Percentiles rank a stretch among this genome's conserved stretches.
phyloP scores from a whole-genome alignment of 2,888 invertebrate species.

The Morpho deidamia region DNA sequence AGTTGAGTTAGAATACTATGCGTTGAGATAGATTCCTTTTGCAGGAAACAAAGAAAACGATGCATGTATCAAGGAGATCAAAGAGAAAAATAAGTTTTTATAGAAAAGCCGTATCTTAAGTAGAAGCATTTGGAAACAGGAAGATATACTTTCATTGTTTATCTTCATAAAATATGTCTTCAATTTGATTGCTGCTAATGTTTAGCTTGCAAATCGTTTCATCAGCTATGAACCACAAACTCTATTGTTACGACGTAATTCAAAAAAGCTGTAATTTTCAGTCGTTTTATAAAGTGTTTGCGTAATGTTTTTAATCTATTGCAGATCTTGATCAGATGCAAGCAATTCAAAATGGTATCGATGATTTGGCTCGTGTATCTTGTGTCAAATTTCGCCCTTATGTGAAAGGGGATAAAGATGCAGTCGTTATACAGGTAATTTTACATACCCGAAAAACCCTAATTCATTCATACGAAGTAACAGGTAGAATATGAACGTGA shows the following conservation, averaged over 20 bases:
- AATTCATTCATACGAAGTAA: too few relatives aligned
- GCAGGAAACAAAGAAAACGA: too few relatives aligned
- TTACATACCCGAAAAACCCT: neutral
- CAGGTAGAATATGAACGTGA: too few relatives aligned
- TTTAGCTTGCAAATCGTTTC: slow-evolving; percentile 10
- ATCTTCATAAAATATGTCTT: neutral
- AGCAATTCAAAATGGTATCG: slow-evolving; percentile 66
- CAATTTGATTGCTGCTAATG: neutral
- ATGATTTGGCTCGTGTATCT: slow-evolving; percentile 64
- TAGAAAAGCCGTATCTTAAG: too few relatives aligned
- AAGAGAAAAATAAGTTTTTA: too few relatives aligned
- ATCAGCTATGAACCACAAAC: slow-evolving; percentile 4
- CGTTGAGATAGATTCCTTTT: too few relatives aligned
- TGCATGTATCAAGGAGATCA: too few relatives aligned
- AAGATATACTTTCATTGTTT: too few relatives aligned
- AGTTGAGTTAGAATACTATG: too few relatives aligned
- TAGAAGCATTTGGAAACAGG: too few relatives aligned
- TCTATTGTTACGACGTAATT: slow-evolving; percentile 9
- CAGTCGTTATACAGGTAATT: slow-evolving; percentile 67
- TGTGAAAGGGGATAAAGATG: slow-evolving; percentile 61
- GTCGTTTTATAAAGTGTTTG: neutral
- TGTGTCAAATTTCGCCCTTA: slow-evolving; percentile 71
- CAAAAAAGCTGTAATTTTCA: slow-evolving; percentile 1
- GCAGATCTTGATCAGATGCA: slow-evolving; percentile 61
- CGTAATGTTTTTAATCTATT: slow-evolving; percentile 9